A percentile compares a stretch with the other conserved stretches of the same genome.
phyloP scores from a whole-genome alignment of 2,888 invertebrate species.

The Aphrophora alni region DNA sequence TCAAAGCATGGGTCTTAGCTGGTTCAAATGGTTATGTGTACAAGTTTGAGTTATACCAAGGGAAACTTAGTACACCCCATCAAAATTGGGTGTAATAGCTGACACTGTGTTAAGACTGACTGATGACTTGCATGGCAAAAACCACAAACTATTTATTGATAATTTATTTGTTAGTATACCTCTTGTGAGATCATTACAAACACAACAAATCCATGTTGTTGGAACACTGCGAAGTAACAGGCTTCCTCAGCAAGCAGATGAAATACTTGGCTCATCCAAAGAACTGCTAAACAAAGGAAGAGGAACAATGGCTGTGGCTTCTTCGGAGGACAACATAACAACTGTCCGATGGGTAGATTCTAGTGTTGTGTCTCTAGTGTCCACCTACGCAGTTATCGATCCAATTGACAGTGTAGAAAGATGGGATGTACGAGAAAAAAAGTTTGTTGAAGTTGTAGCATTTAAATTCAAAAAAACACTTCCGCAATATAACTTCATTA shows the following conservation, averaged over 20 bases:
- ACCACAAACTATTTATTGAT: constrained; percentile 33
- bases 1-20: constrained; percentile 44
- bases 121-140: constrained; percentile 21
- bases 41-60: no score
- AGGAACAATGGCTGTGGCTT: constrained; percentile 24
- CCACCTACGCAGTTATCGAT: constrained; percentile 19
- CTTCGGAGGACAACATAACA: no score
- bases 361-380: constrained; percentile 28
- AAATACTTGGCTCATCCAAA: not conserved
- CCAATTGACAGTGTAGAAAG: not conserved
- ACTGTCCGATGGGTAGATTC: no score
- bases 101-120: constrained; percentile 22
- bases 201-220: no score
- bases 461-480: no score
- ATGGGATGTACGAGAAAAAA: constrained; percentile 3
- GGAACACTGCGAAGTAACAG: no score
- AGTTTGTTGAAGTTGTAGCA: no score
- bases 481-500: no score
- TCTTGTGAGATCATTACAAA: constrained; percentile 2
- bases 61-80: no score
- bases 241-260: not conserved
- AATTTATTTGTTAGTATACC: constrained; percentile 30
- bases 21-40: no score
- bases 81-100: no score
- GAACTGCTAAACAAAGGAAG: not conserved